phyloP scores from a whole-genome alignment of 2,888 invertebrate genomes.

The Pseudeuparius sepicola region DNA sequence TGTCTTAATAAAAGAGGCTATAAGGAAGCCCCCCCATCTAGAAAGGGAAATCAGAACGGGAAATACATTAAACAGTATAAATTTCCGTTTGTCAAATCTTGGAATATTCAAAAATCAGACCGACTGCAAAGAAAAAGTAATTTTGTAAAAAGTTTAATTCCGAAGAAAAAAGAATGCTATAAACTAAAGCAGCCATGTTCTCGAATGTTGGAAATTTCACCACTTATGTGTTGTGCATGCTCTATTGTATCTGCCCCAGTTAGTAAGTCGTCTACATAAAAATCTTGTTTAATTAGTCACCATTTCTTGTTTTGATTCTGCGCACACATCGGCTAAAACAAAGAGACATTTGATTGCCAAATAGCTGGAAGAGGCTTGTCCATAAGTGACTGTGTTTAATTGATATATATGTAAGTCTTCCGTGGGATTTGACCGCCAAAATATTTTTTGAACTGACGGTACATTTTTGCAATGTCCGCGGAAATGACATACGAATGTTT shows the following conservation, averaged over 20 bases:
- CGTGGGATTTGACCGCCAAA: conserved; percentile 7
- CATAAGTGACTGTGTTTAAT: conserved; percentile 9
- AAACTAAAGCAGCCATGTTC: conserved; percentile 5
- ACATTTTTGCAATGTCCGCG: no score
- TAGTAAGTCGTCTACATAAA: conserved; percentile 8
- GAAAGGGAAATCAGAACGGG: no score
- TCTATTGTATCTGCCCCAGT: conserved; percentile 6
- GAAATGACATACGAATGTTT: no score
- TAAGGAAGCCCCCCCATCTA: no score
- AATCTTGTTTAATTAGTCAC: conserved; percentile 6
- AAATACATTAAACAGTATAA: no score
- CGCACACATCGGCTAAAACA: conserved; percentile 7
- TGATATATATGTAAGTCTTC: conserved; percentile 4
- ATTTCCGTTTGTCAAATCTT: no score
- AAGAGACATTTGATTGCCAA: no score
- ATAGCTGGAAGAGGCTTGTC: conserved; percentile 7
- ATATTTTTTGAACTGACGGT: conserved; percentile 12
- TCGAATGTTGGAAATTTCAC: conserved; percentile 4
- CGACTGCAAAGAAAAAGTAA: no score
- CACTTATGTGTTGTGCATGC: conserved; percentile 3
- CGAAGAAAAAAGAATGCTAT: no score
- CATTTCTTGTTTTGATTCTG: not conserved
- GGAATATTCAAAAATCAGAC: no score
- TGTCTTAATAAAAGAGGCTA: no score
- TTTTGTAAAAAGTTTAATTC: no score